Conservation (phyloP, 2,113 vertebrate genomes). For the Catharus minimus region DNA sequence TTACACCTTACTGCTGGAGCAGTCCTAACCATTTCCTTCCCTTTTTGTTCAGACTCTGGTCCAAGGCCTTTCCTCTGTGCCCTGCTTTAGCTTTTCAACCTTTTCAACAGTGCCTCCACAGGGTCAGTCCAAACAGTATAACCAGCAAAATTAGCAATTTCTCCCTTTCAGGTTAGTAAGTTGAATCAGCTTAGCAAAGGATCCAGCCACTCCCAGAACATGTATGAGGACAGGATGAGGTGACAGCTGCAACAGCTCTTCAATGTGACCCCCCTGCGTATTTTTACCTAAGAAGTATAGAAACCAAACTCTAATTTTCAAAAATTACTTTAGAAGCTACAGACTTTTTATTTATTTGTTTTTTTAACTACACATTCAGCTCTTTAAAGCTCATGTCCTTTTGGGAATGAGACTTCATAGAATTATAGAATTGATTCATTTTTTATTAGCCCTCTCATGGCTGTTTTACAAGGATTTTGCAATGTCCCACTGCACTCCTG, state of each 20-base stretch:
- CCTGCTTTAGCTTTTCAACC: background rate
- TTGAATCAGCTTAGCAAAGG: background rate
- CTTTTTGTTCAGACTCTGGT: background rate
- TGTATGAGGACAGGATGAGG: fast-evolving
- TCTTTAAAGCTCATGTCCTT: background rate
- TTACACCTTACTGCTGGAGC: background rate
- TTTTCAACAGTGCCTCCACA: background rate
- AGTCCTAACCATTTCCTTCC: background rate
- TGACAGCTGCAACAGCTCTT: background rate
- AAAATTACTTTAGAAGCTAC: background rate
- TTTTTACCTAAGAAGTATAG: background rate
- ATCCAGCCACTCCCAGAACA: background rate
- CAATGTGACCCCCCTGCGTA: fast-evolving
- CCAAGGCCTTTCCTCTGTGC: background rate
- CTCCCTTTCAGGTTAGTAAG: background rate
- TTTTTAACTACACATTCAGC: background rate
- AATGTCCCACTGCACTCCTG: fast-evolving
- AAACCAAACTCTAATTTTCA: background rate
- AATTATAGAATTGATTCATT: background rate
- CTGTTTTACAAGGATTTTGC: fast-evolving
- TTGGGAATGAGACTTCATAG: background rate
- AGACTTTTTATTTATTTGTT: background rate
- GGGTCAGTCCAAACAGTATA: background rate
- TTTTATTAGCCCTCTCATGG: background rate
- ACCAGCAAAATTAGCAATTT: background rate